A percentile compares a stretch with the other conserved stretches of the same genome.
Conservation (phyloP, 2,113 vertebrate species). For the Gnathonemus longibarbis region DNA sequence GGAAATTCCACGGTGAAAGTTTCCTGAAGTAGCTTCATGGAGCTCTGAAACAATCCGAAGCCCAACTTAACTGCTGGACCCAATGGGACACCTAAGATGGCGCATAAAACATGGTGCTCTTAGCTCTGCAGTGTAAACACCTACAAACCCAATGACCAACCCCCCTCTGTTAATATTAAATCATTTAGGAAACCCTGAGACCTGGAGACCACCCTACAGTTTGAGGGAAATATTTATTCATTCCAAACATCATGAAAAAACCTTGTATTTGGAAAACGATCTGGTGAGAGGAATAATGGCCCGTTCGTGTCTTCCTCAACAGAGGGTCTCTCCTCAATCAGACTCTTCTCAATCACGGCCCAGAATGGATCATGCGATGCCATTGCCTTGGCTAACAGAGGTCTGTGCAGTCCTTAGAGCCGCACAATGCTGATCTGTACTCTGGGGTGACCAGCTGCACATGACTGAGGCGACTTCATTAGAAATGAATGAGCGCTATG, state of each 20-base stretch:
- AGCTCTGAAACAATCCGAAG: neutral
- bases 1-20: neutral
- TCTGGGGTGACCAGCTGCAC: neutral
- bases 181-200: neutral
- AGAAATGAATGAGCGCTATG: slow-evolving; percentile 1
- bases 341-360: neutral
- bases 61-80: neutral
- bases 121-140: neutral
- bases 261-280: neutral
- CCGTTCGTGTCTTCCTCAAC: neutral
- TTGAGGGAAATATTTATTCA: neutral
- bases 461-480: slow-evolving; percentile 6
- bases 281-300: neutral
- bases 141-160: neutral
- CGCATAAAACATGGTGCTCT: neutral
- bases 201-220: neutral
- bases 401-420: neutral
- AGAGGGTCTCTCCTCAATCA: neutral
- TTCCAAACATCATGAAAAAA: neutral
- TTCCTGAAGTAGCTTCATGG: neutral
- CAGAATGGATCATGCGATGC: neutral
- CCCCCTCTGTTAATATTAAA: neutral
- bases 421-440: neutral
- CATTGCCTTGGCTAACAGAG: neutral
- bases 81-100: neutral